Evolutionary conservation across 2,113 vertebrate species (phyloP).

Genomic region (Xenus cinereus): DNA sequence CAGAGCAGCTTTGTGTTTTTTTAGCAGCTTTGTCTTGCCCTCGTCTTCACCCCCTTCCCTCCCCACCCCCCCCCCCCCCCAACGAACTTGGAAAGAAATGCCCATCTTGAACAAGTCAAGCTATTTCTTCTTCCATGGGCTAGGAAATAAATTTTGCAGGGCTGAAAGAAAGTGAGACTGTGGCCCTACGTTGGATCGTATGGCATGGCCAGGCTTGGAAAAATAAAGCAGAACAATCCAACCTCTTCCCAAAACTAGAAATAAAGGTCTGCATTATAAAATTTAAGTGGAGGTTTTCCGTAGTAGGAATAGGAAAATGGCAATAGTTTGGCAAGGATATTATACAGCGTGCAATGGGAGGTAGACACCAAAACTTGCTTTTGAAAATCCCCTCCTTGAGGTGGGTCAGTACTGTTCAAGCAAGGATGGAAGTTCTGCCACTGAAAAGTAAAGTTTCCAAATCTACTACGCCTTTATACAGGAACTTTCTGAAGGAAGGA

Average conservation of each 20-base stretch:
- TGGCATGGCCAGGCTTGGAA: background rate
- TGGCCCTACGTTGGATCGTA: background rate
- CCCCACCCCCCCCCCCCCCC: background rate
- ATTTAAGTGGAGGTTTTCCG: background rate
- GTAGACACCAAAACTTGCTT: background rate
- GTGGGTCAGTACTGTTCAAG: background rate
- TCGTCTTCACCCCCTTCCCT: background rate
- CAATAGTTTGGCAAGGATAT: background rate
- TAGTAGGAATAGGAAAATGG: background rate
- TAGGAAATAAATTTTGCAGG: background rate
- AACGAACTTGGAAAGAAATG: background rate
- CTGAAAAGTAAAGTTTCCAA: background rate
- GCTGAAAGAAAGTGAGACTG: background rate
- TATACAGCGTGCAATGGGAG: background rate
- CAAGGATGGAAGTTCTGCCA: background rate
- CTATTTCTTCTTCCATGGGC: background rate
- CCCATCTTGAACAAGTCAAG: background rate
- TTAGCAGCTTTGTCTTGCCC: background rate
- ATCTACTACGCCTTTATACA: background rate
- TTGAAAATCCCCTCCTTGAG: background rate
- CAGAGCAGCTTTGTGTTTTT: background rate
- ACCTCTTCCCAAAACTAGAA: background rate
- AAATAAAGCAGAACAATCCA: background rate
- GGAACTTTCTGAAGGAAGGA: background rate
- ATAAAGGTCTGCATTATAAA: background rate